Evolutionary conservation across 2,888 invertebrate species (phyloP).

Genomic region (Cantharis flavilabris): DNA sequence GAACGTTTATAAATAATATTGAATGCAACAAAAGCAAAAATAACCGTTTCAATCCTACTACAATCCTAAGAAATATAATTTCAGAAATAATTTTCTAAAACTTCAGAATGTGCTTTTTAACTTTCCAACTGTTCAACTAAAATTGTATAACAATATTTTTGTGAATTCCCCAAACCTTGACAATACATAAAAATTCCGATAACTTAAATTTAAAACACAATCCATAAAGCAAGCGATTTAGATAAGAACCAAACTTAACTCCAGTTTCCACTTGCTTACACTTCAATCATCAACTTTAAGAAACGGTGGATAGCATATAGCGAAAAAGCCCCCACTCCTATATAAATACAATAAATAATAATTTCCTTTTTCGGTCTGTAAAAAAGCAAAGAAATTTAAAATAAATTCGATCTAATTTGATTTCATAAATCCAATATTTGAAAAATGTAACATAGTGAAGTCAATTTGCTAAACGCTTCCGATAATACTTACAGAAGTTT

Average conservation of each 20-base stretch:
- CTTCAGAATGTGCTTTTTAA: slow-evolving; percentile 14
- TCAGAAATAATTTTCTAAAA: slow-evolving; percentile 11
- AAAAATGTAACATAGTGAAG: slow-evolving; percentile 2
- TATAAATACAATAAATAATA: neutral
- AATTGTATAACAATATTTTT: neutral
- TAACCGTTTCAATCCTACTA: neutral
- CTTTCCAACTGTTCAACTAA: neutral
- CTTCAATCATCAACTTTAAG: neutral
- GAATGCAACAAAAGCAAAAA: neutral
- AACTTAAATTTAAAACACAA: neutral
- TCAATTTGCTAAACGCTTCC: neutral
- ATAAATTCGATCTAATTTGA: neutral
- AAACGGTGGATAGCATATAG: neutral
- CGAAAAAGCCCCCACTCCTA: neutral
- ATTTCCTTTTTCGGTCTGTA: neutral
- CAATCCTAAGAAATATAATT: slow-evolving; percentile 13
- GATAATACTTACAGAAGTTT: slow-evolving; percentile 10
- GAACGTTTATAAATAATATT: neutral
- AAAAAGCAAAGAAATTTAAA: neutral
- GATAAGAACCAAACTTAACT: neutral
- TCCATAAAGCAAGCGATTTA: neutral
- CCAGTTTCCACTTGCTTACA: neutral
- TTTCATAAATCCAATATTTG: neutral
- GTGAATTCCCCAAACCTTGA: neutral
- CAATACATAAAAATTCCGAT: neutral